phyloP scores from a whole-genome alignment of 2,113 vertebrate species.

The Zosterops hypoxanthus region DNA sequence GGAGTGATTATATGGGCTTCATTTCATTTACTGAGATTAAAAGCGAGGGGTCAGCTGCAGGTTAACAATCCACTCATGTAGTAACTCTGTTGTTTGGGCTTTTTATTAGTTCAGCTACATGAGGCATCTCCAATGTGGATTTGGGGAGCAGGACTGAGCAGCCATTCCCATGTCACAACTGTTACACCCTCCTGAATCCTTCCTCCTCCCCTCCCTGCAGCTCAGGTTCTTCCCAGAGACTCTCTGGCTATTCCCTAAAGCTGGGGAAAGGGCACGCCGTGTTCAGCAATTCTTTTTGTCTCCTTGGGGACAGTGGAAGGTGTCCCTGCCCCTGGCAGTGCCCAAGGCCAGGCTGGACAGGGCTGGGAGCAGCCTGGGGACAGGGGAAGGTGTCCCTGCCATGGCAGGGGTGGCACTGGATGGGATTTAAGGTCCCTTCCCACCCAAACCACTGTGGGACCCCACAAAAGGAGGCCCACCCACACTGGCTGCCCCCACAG shows the following conservation, averaged over 20 bases:
- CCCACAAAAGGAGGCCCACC: not conserved
- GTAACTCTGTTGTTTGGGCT: not conserved
- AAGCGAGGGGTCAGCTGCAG: not conserved
- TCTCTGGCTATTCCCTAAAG: not conserved
- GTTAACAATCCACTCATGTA: not conserved
- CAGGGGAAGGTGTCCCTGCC: too few relatives aligned
- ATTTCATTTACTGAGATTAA: not conserved
- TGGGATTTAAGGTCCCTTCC: not conserved
- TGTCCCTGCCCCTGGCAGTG: not conserved
- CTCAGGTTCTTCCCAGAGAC: not conserved
- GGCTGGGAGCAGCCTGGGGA: not conserved
- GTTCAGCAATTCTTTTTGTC: not conserved
- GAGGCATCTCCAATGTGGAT: not conserved
- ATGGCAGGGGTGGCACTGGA: not conserved
- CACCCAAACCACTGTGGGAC: too few relatives aligned
- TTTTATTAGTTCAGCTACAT: not conserved
- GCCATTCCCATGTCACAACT: not conserved
- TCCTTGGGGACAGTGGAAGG: too few relatives aligned
- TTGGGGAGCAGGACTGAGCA: not conserved
- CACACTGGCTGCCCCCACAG: rapidly evolving
- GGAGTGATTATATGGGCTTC: not conserved
- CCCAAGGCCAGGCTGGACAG: not conserved
- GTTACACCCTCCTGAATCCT: not conserved
- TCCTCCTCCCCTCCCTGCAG: not conserved
- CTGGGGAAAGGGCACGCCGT: not conserved